Evolutionary conservation across 2,888 invertebrate species (phyloP), one percentile per base, ranked within the genome.

Genomic region (Omphaloscelis lunosa): DNA sequence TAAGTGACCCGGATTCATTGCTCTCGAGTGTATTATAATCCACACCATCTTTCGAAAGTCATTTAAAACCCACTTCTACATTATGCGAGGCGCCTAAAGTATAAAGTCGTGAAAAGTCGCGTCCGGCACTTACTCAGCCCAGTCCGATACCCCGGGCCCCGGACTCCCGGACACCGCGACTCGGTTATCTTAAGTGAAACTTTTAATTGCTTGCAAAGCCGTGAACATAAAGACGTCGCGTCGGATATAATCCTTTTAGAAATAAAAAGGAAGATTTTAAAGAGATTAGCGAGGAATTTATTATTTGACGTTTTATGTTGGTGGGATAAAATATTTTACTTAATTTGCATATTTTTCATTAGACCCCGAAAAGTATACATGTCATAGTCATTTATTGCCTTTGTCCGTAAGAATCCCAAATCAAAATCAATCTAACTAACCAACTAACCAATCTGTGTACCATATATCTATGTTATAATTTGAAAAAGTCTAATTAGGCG

Each of bases 181-280:
- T 59, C 61, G n/a, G 74, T 84, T 85, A 83, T 86, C 79, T 83
- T 71, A 83, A 83, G 76, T 56, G 77, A 85, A 85, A 85, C 84
- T 85, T 86, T 85, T 83, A 85, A 85, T 85, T 86, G 70, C 84
- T 86, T 83, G 79, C 80, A 70, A 83, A 85, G 76, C 84, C 69
- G 84, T 83, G 73, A 86, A 83, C 76, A 34, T 79, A 77, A 86
- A 77, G 75, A 77, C 59, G 75, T 79, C 75, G 63, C 59, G 75
- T 79, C 75, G 63, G 62, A 29, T 67, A 67, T 81, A 76, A 85
- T 79, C 75, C 79, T 77, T 87, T 72, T 74, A 74, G 56, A 80
- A 81, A 74, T 75, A 71, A 81, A 80, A 79, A 72, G 51, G 20
- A 72, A 72, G 68, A 75, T 81, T 66, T 58, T n/a, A 59, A 53